These are phyloP conservation scores for Grantiella picta DNA, from an alignment of 2,113 vertebrate species.

Conservation along the genomic window DNA sequence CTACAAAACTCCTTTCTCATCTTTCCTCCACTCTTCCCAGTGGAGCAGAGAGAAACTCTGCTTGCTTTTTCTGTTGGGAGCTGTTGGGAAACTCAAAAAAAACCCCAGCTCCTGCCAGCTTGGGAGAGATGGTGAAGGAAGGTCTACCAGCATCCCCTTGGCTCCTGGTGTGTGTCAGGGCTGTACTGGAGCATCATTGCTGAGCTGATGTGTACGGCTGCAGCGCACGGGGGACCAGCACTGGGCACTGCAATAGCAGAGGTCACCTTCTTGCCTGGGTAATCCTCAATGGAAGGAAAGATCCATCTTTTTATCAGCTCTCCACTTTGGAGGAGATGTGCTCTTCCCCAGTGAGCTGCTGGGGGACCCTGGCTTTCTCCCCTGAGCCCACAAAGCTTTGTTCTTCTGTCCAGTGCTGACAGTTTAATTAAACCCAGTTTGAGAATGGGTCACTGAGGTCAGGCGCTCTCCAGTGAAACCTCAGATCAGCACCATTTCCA, in stretches of 20 bases:
- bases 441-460: constrained; percentile 59
- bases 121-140: not conserved
- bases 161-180: accelerated
- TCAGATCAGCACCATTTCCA: constrained; percentile 63
- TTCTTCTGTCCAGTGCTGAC: constrained; percentile 61
- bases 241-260: not conserved
- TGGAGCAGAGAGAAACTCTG: not conserved
- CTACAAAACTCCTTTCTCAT: not conserved
- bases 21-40: not conserved
- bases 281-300: constrained; percentile 1
- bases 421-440: constrained; percentile 72
- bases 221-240: accelerated
- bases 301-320: constrained; percentile 59
- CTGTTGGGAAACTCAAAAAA: not conserved
- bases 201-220: accelerated
- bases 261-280: constrained; percentile 37
- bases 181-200: not conserved
- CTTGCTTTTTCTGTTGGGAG: not conserved
- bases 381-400: constrained; percentile 13
- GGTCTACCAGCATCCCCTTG: not conserved
- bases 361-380: not conserved
- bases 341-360: constrained; percentile 1
- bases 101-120: not conserved
- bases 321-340: not conserved
- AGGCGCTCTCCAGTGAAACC: constrained; percentile 40